Base-by-base conservation (phyloP, 2,113 vertebrate genomes). In the Mormyrus iriodes region DNA sequence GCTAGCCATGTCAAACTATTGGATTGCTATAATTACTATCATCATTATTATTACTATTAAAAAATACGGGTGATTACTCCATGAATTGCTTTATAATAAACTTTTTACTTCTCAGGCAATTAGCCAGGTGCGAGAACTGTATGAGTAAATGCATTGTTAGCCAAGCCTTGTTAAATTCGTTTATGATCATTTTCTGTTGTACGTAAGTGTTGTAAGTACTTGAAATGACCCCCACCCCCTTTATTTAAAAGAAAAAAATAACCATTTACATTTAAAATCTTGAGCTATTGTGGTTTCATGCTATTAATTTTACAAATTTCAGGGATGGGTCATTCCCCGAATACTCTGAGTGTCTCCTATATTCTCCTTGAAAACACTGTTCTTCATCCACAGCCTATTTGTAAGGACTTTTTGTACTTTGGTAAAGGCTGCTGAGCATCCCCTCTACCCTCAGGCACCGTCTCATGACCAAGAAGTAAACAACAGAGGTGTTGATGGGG, bases 401-500 rank as follows among this genome's bases (percentile, higher is more conserved):
- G 65, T 73, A 73, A 76, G 69, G 35, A 39, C 61, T 31, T n/a
- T 69, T 69, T 69, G 35, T 79, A 79, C 73, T 79, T 21, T 15
- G 6, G 12, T 79, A 42, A 8, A 19, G 73, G 35, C 73, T 19
- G 15, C 73, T 46, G 44, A 12, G 17, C 39, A n/a, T 84, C 21
- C 15, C 51, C 48, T 86, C 21, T 17, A n/a, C 90, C 95, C 92
- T 92, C 85, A 0, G 92, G 94, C 91, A 39, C 35, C 61, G 91
- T 95, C 95, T 95, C 58, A 94, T 96, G 95, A 95, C 90, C 90
- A 31, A 48, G 15, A 17, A 35, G 12, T 39, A 51, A 42, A 91
- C 89, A 90, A 83, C 31, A 21, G 79, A 39, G 17, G 5, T 35
- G 87, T 69, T 90, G 88, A 89, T 51, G 76, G 88, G 44, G 7